Evolutionary conservation across 2,113 vertebrate genomes (phyloP).

Genomic region (Nibea coibor): DNA sequence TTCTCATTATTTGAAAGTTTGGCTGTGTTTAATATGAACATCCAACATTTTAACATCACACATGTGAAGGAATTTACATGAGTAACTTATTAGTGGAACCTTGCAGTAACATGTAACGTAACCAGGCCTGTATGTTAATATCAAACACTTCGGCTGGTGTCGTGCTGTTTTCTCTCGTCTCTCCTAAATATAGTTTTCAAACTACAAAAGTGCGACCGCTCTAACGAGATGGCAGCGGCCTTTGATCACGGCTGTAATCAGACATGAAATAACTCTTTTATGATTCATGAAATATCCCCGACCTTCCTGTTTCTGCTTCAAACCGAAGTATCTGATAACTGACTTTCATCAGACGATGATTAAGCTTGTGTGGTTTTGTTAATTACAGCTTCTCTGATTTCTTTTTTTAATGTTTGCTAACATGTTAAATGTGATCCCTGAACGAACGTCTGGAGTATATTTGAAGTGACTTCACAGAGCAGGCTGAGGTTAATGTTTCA

Average conservation of each 20-base stretch:
- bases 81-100: neutral
- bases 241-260: slow-evolving; percentile 26
- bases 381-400: slow-evolving; percentile 40
- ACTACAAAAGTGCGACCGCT: neutral
- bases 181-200: neutral
- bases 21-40: too few relatives aligned
- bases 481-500: neutral
- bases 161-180: neutral
- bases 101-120: too few relatives aligned
- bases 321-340: neutral
- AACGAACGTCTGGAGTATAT: slow-evolving; percentile 15
- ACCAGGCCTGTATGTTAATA: neutral
- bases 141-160: neutral
- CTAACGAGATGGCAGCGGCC: neutral
- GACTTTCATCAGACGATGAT: slow-evolving; percentile 4
- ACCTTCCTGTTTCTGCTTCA: neutral
- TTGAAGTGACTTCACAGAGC: slow-evolving; percentile 22
- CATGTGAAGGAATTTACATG: neutral
- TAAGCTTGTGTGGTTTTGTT: neutral
- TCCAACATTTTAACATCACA: too few relatives aligned
- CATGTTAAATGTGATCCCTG: neutral
- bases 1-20: too few relatives aligned
- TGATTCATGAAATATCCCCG: slow-evolving; percentile 9
- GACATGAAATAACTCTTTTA: slow-evolving; percentile 9
- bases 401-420: slow-evolving; percentile 16